Conservation (phyloP, 30 jellyfish, hydroid and myxozoan genomes). For the Aurelia coerulea region DNA sequence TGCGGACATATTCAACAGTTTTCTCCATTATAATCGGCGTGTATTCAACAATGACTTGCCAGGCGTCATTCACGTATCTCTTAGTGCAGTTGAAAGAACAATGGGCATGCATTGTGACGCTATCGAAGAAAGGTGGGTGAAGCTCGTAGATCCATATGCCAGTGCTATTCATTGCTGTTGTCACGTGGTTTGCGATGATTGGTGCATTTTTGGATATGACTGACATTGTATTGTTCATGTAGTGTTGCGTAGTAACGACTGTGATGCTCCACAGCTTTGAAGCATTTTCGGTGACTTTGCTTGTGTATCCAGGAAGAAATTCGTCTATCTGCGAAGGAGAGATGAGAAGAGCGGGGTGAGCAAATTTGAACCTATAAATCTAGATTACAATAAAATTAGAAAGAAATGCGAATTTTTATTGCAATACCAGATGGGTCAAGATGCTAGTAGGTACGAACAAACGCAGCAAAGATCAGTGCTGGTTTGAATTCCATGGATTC, state of each 20-base stretch:
- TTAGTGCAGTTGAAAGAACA: slow-evolving; percentile 46
- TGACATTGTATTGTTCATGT: slow-evolving; percentile 13
- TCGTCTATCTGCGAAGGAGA: slow-evolving; percentile 4
- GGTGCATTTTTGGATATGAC: slow-evolving; percentile 54
- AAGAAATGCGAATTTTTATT: too few species aligned
- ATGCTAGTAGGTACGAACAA: too few species aligned
- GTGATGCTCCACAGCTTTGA: slow-evolving; percentile 3
- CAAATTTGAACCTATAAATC: neutral
- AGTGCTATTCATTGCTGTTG: slow-evolving; percentile 19
- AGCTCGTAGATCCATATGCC: slow-evolving; percentile 52
- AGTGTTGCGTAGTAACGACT: slow-evolving; percentile 22
- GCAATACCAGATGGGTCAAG: too few species aligned
- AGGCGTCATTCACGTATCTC: slow-evolving; percentile 7
- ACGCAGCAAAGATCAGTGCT: too few species aligned
- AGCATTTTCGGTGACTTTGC: slow-evolving; percentile 30
- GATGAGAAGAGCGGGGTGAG: neutral
- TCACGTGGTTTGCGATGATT: slow-evolving; percentile 45
- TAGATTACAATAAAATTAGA: too few species aligned
- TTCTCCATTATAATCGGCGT: slow-evolving; percentile 70
- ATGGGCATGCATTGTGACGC: slow-evolving; percentile 16
- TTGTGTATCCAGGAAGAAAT: slow-evolving; percentile 24
- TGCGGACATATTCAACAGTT: slow-evolving; percentile 5
- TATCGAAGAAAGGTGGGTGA: slow-evolving; percentile 72
- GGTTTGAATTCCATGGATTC: too few species aligned
- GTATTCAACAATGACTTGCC: slow-evolving; percentile 34